Evolutionary conservation across 1,140 invertebrate species (phyloP).

Genomic region (Propsilocerus akamusi): DNA sequence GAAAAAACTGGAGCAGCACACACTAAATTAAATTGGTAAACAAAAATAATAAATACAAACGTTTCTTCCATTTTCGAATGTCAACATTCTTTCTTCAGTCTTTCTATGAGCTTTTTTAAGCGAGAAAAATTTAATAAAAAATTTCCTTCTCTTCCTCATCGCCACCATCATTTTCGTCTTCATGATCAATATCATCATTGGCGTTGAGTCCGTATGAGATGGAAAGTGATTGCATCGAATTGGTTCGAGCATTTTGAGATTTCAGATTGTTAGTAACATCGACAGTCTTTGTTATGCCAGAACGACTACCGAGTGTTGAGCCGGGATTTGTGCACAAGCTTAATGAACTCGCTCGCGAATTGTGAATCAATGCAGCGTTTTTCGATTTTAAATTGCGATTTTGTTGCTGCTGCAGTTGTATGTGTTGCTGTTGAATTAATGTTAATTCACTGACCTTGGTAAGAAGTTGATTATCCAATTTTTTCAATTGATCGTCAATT

Average conservation of each 20-base stretch:
- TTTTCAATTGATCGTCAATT: not conserved
- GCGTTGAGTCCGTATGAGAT: too few relatives aligned
- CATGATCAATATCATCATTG: too few relatives aligned
- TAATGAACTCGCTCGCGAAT: not conserved
- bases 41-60: too few relatives aligned
- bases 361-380: not conserved
- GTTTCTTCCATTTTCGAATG: too few relatives aligned
- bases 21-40: too few relatives aligned
- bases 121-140: not conserved
- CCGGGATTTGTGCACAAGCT: not conserved
- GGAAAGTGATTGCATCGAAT: not conserved
- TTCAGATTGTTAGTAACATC: not conserved
- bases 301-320: not conserved
- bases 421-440: not conserved
- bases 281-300: not conserved
- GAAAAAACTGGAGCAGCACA: too few relatives aligned
- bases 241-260: not conserved
- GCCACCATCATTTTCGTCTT: not conserved
- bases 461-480: not conserved
- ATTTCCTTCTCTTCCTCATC: not conserved
- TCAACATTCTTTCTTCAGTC: too few relatives aligned
- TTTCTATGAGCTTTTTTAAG: too few relatives aligned
- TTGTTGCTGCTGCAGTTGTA: conserved; percentile 1
- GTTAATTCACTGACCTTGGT: conserved; percentile 1
- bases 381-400: conserved; percentile 2